Evolutionary conservation across 2,888 invertebrate genomes (phyloP), one percentile per base, ranked within the genome.

Genomic region (Ochropleura plecta): DNA sequence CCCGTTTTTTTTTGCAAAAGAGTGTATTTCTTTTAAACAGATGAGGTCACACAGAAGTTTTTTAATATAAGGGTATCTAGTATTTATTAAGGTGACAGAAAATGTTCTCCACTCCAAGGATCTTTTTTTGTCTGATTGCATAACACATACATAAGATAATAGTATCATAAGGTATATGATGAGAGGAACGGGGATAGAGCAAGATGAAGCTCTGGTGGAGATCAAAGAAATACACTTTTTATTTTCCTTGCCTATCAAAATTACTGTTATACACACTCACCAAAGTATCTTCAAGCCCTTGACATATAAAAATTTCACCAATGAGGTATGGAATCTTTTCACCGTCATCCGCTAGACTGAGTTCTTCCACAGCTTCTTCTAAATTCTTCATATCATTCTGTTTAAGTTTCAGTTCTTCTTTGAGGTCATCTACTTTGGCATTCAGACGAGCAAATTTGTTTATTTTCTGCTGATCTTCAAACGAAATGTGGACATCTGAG

Each of bases 391-490:
- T 95, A 89, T 99, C 98, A 94, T 98, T 99, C 97, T 98, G 98
- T 95, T 98, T 98, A 53, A 97, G 95, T 95, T 98, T 98, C 53
- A 99, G 95, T 93, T 99, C 99, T 86, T 98, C 98, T 93, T 98
- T 99, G 18, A 98, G 96, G 92, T 99, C 99, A 89, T 99, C 98
- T 90, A 99, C 97, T 94, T 98, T 98, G 0, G 99, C 99, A 96
- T 99, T 99, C 82, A 98, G 97, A 79, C 99, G 97, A 1, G 99
- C 99, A 95, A 99, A 99, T 93, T 98, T 98, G 94, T 99, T 99
- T 83, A 99, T 99, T 96, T 99, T 99, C 91, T 99, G 98, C 95
- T 99, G 99, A 96, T 99, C 99, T 93, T 99, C 99, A 91, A 97
- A 98, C 0, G 99, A 98, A 88, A 99, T 99, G 93, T 99, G 98